Evolutionary conservation across 2,888 invertebrate genomes (phyloP), one percentile per base, ranked within the genome.

Genomic region (Eupithecia subumbrata): DNA sequence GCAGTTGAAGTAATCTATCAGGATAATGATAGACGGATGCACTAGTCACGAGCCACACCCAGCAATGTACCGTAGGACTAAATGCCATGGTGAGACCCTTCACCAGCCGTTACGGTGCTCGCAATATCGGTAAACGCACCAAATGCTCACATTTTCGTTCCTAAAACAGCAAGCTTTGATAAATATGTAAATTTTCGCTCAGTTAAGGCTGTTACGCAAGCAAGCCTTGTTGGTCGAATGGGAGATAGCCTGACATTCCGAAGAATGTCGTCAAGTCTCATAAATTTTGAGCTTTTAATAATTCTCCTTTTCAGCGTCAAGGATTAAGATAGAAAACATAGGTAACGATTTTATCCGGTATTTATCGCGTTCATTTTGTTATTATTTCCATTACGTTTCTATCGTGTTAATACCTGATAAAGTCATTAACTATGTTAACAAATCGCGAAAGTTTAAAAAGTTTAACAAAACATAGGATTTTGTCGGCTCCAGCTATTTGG

Each of bases 1-100:
- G 12, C 22, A 5, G 60, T 22, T 18, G n/a, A 7, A 60, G 68
- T 37, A 73, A 69, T 73, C 66, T 73, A 68, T 75, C 78, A 80
- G 81, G 82, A 79, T 84, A 83, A 84, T 85, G 84, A 84, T 82
- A 78, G 81, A 77, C 82, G 81, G 86, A 85, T 84, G 84, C 81
- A 80, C 82, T 72, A 83, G 85, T 85, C 85, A 85, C 84, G 85
- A 83, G 80, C 77, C 80, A 72, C 76, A 80, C 80, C 80, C 68
- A 64, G 37, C n/a, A n/a, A 82, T 80, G 83, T 84, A 84, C 83
- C 80, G 77, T 80, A 81, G 82, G 78, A 78, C 79, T 83, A 85
- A 87, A 87, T 86, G 86, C 84, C 86, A 86, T 80, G 67, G 68
- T 25, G 14, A 68, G 14, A 80, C 84, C 86, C 84, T 85, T 85